These are phyloP conservation scores for Chelonoidis abingdonii DNA, from an alignment of 2,113 vertebrate species.

Conservation along the genomic window DNA sequence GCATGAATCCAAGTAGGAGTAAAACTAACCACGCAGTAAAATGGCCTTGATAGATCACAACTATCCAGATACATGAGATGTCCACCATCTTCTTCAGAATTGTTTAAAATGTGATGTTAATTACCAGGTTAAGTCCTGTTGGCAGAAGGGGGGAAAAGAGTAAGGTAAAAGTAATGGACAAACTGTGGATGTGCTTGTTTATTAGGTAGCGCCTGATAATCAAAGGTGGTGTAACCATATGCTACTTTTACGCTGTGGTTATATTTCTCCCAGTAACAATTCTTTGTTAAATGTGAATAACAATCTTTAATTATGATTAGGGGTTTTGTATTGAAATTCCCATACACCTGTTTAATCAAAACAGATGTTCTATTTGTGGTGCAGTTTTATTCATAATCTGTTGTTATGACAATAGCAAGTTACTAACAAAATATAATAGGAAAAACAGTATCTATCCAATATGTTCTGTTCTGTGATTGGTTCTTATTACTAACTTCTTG, in stretches of 20 bases:
- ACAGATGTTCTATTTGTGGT: slow-evolving; percentile 72
- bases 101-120: not conserved
- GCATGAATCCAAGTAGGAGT: slow-evolving; percentile 23
- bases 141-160: not conserved
- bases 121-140: not conserved
- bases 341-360: slow-evolving; percentile 71
- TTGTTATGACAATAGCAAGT: slow-evolving; percentile 69
- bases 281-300: slow-evolving; percentile 56
- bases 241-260: slow-evolving; percentile 34
- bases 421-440: slow-evolving; percentile 71
- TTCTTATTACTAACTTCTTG: slow-evolving; percentile 62
- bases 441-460: slow-evolving; percentile 56
- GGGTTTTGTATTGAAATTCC: slow-evolving; percentile 67
- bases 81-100: not conserved
- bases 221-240: slow-evolving; percentile 13
- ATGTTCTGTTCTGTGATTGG: slow-evolving; percentile 57
- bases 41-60: not conserved
- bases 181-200: slow-evolving; percentile 3
- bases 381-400: slow-evolving; percentile 67
- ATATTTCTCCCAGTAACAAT: slow-evolving; percentile 47
- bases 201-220: slow-evolving; percentile 1
- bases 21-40: not conserved
- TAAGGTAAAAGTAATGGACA: not conserved
- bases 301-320: slow-evolving; percentile 72
- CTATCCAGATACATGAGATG: not conserved